Conservation (phyloP, 2,113 vertebrate genomes). For the Plecotus auritus region DNA sequence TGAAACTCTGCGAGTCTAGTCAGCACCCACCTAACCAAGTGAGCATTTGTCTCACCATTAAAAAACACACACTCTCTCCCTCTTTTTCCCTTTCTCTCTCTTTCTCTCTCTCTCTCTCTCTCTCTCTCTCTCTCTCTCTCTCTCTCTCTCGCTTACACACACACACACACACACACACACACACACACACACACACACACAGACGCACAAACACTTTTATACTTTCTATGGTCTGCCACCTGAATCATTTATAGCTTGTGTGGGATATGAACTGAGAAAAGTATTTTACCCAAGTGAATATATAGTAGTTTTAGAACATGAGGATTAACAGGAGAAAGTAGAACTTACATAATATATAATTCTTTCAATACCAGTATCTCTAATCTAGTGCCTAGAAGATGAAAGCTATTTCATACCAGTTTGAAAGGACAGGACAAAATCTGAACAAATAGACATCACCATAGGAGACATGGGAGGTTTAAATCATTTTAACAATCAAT, state of each 20-base stretch:
- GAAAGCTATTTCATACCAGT: slow-evolving; percentile 53
- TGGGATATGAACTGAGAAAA: not conserved
- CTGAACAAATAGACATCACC: slow-evolving; percentile 79
- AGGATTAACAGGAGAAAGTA: not conserved
- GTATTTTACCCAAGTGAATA: not conserved
- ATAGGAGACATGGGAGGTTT: slow-evolving; percentile 82
- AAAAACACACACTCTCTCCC: too few relatives aligned
- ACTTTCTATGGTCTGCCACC: not conserved
- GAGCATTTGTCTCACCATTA: not conserved
- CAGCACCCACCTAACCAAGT: not conserved
- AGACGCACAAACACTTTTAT: not conserved
- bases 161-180: not conserved
- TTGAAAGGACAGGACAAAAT: slow-evolving; percentile 85
- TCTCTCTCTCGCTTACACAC: not conserved
- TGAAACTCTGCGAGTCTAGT: not conserved
- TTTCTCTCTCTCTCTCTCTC: too few relatives aligned
- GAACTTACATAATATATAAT: not conserved
- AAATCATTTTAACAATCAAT: slow-evolving; percentile 79
- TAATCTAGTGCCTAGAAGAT: slow-evolving; percentile 51
- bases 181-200: not conserved
- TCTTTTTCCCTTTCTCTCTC: not conserved
- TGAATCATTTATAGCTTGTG: not conserved
- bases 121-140: too few relatives aligned
- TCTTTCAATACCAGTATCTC: not conserved
- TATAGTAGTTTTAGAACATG: not conserved